Base-by-base conservation (phyloP, 1,140 invertebrate genomes). In the Trypoxylus dichotomus region DNA sequence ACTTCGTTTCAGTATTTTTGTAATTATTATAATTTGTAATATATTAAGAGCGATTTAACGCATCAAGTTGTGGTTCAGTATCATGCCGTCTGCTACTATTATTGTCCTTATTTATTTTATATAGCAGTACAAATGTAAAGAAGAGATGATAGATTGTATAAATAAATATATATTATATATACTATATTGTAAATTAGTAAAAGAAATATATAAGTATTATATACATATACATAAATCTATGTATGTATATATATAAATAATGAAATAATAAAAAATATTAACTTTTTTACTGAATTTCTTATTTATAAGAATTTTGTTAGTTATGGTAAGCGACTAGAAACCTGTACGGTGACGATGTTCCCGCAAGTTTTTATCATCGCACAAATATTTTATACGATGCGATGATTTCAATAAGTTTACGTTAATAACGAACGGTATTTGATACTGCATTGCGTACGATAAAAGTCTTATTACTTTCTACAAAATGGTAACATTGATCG, bases 41-140 rank as follows among this genome's bases (percentile, higher is more conserved):
- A 74, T 74, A 74, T 74, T 42, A n/a, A 54, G n/a, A 37, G 19
- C 47, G 19, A 54, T 74, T 41, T 43, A 25, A 37, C 32, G 11
- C 32, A 74, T 74, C 41, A 74, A 74, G 32, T 74, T 74, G 32
- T 74, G 29, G 41, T 41, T 74, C 13, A 43, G 72, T 41, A 74
- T 37, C 32, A 29, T 74, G 8, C 32, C 19, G 21, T 41, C 25
- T 74, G 7, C 13, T 74, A 41, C 72, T 74, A 54, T 54, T 54
- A 54, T 41, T 74, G 10, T 37, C 32, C 15, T 37, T 37, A 74
- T 74, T 68, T 68, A 74, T 74, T 74, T 43, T 74, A 37, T 74
- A 41, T 74, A 74, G 72, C 29, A 74, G 72, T 74, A 74, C 72
- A 74, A 74, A 74, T 74, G 72, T 74, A 74, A 74, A 74, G 41